Conservation (phyloP, 2,888 invertebrate species). For the Escarpia spicata region DNA sequence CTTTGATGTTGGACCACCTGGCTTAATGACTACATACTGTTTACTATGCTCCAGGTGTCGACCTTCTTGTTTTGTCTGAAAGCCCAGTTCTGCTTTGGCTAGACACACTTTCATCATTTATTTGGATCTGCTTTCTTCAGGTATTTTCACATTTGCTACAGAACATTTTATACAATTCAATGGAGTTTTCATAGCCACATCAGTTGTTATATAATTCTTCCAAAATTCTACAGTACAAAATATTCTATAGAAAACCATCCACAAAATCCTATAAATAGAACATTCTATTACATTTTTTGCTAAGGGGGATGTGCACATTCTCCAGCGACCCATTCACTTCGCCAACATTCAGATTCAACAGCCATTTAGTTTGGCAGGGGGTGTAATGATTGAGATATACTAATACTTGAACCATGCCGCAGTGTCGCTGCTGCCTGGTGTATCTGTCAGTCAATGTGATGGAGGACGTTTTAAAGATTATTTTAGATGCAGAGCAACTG, state of each 20-base stretch:
- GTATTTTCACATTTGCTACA: not conserved
- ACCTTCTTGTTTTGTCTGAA: not conserved
- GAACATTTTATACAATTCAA: not conserved
- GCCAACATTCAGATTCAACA: not conserved
- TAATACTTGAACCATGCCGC: not conserved
- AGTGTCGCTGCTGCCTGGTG: not conserved
- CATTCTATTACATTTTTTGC: no score
- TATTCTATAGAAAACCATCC: not conserved
- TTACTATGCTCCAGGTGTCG: not conserved
- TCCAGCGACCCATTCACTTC: not conserved
- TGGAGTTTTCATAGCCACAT: not conserved
- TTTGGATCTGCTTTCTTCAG: not conserved
- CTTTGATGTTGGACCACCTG: slow-evolving; percentile 13
- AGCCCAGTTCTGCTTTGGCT: not conserved
- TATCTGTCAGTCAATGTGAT: not conserved
- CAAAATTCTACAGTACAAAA: not conserved
- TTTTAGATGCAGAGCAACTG: not conserved
- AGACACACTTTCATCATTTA: not conserved
- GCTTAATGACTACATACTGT: not conserved
- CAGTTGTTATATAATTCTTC: not conserved
- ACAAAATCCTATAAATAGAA: no score
- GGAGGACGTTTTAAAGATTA: not conserved
- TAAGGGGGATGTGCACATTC: not conserved
- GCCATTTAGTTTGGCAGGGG: not conserved
- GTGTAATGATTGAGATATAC: not conserved